These are phyloP conservation scores for Notocelia uddmanniana DNA, from an alignment of 2,888 invertebrate species.

Conservation along the genomic window DNA sequence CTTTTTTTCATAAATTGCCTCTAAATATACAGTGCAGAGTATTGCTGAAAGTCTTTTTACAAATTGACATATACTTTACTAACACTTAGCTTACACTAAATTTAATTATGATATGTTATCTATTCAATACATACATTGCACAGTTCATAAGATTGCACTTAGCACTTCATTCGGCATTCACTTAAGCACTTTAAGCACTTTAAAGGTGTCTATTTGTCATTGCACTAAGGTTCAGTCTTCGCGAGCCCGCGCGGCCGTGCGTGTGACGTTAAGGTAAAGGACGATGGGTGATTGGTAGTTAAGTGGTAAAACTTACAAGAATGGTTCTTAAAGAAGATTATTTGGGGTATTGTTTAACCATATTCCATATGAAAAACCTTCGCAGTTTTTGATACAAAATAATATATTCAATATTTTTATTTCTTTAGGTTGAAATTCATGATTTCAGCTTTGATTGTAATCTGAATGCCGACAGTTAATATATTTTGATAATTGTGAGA, in stretches of 20 bases:
- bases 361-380: no score
- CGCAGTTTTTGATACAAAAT: no score
- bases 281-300: not conserved
- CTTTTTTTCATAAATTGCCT: slow-evolving; percentile 10
- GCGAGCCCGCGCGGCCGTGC: not conserved
- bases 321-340: not conserved
- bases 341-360: no score
- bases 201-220: slow-evolving; percentile 1
- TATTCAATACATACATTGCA: slow-evolving; percentile 63
- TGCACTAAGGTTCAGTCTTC: slow-evolving; percentile 54
- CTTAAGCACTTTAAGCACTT: slow-evolving; percentile 38
- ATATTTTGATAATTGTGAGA: no score
- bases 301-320: not conserved
- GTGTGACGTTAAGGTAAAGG: not conserved
- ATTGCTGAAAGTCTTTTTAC: slow-evolving; percentile 47
- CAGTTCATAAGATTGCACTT: slow-evolving; percentile 46
- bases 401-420: no score
- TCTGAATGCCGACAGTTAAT: no score
- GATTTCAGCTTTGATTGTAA: no score
- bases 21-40: slow-evolving; percentile 35
- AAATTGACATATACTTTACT: slow-evolving; percentile 54
- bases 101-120: slow-evolving; percentile 77
- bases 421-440: no score
- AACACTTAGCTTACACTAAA: slow-evolving; percentile 53
- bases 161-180: slow-evolving; percentile 25